Conservation (phyloP, 2,797 vertebrate genomes). For the Coregonus suidteri region DNA sequence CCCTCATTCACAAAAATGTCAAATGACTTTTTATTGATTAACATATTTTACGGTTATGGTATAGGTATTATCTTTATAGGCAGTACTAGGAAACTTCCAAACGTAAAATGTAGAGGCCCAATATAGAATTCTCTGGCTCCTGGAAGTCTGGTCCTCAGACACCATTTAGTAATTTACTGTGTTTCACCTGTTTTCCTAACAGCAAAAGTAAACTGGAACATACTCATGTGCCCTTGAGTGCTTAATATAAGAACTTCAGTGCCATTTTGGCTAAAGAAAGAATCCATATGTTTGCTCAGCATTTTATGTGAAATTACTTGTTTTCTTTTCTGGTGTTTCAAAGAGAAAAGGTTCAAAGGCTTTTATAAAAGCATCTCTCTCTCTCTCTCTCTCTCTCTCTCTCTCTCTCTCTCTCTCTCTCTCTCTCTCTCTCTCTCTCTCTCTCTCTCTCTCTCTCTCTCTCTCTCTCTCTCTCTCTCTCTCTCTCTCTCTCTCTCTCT, state of each 20-base stretch:
- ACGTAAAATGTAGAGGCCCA: background rate
- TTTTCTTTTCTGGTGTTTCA: conserved; percentile 26
- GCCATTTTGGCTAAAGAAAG: conserved; percentile 11
- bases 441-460: no score
- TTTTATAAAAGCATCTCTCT: conserved; percentile 11
- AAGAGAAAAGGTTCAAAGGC: conserved; percentile 21
- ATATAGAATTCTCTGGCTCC: background rate
- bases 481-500: no score
- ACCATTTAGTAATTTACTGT: background rate
- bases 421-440: no score
- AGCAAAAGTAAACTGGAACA: conserved; percentile 10
- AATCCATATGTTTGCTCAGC: conserved; percentile 25
- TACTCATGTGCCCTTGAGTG: conserved; percentile 25
- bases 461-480: no score
- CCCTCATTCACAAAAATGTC: background rate
- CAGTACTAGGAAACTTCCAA: background rate
- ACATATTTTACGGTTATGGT: background rate
- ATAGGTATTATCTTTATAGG: background rate
- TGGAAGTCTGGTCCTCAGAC: conserved; percentile 6
- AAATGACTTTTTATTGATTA: background rate
- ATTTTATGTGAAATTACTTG: conserved; percentile 30
- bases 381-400: no score
- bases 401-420: background rate
- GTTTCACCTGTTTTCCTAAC: background rate
- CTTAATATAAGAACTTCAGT: conserved; percentile 10